phyloP scores from a whole-genome alignment of 2,888 invertebrate genomes.

The Lasioglossum oenotherae region DNA sequence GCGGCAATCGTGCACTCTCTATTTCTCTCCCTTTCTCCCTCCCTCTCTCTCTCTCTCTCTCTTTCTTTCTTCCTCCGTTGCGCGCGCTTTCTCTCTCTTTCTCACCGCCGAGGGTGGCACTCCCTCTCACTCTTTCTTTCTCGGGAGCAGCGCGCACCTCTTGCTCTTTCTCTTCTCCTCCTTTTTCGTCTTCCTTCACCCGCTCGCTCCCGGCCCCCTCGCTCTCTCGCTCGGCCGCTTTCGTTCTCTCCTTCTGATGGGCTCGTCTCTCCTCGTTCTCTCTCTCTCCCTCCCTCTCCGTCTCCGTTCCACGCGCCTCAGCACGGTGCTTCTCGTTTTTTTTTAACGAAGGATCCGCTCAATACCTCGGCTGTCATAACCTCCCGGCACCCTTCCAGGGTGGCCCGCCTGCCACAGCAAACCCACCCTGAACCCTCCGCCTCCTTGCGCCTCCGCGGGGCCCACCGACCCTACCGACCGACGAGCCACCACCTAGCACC shows the following conservation, averaged over 20 bases:
- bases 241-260: slow-evolving; percentile 44
- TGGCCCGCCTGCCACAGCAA: slow-evolving; percentile 71
- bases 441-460: slow-evolving; percentile 68
- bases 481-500: slow-evolving; percentile 67
- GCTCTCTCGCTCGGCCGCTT: slow-evolving; percentile 51
- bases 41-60: slow-evolving; percentile 34
- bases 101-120: slow-evolving; percentile 27
- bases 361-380: slow-evolving; percentile 84
- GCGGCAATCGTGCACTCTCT: slow-evolving; percentile 62
- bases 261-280: slow-evolving; percentile 51
- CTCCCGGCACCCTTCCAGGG: slow-evolving; percentile 78
- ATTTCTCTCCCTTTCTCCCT: slow-evolving; percentile 30
- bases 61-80: slow-evolving; percentile 38
- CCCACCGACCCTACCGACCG: slow-evolving; percentile 66
- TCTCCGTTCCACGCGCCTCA: slow-evolving; percentile 74
- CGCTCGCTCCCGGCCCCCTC: slow-evolving; percentile 45
- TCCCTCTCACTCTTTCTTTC: slow-evolving; percentile 41
- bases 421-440: slow-evolving; percentile 63
- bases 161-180: slow-evolving; percentile 49
- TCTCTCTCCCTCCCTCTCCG: slow-evolving; percentile 55
- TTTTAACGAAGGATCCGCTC: slow-evolving; percentile 84
- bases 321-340: slow-evolving; percentile 80
- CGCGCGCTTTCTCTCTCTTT: slow-evolving; percentile 14
- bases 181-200: slow-evolving; percentile 56
- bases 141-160: slow-evolving; percentile 33